These are phyloP conservation scores for Basileuterus tristriatus DNA, from an alignment of 2,797 vertebrate species.

Conservation along the genomic window DNA sequence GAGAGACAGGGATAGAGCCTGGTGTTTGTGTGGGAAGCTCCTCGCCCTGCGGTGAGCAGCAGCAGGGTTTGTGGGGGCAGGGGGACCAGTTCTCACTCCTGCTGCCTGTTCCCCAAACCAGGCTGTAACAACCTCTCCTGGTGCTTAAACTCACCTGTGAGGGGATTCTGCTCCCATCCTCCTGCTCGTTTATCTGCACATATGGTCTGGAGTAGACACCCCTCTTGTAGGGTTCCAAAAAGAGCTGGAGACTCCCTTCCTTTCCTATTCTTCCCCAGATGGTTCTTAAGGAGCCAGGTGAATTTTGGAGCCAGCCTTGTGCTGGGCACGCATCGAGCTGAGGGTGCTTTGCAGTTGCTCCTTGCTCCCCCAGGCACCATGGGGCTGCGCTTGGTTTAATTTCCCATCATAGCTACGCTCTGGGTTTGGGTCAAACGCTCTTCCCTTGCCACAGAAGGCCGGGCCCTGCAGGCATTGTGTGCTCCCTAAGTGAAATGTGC, in stretches of 20 bases:
- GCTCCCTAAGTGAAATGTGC: neutral
- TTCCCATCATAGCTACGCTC: rapidly evolving
- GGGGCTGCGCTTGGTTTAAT: neutral
- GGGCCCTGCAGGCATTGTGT: rapidly evolving
- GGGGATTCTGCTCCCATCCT: neutral
- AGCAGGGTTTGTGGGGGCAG: rapidly evolving
- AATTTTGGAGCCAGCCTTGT: neutral
- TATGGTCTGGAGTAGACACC: neutral
- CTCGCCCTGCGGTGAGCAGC: neutral
- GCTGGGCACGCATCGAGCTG: rapidly evolving
- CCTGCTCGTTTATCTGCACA: neutral
- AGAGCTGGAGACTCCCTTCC: neutral
- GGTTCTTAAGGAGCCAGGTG: neutral
- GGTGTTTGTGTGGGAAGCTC: neutral
- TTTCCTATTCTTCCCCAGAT: neutral
- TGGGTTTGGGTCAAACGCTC: neutral
- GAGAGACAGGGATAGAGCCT: neutral
- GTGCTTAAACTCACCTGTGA: neutral
- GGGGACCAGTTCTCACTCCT: neutral
- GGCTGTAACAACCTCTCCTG: neutral
- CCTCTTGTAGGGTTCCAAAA: neutral
- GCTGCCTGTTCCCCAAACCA: neutral
- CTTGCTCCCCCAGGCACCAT: neutral
- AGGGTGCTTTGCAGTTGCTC: neutral
- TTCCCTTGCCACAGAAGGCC: rapidly evolving